Evolutionary conservation across 2,888 invertebrate species (phyloP).

Genomic region (Augochlorella aurata): DNA sequence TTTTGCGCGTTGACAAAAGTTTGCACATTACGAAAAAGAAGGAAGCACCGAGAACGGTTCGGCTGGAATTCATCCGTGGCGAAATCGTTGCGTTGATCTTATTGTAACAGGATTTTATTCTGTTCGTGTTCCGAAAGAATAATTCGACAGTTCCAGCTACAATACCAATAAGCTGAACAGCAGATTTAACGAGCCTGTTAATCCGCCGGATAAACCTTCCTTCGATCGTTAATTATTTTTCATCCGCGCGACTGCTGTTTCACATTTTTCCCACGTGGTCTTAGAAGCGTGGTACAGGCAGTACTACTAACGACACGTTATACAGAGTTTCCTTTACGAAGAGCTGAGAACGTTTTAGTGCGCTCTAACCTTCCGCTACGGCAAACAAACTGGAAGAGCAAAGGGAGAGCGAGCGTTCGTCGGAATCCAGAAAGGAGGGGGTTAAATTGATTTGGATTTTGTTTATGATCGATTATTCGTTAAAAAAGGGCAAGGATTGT

Average conservation of each 20-base stretch:
- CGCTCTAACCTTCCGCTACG: background rate
- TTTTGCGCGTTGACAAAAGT: slow-evolving; percentile 10
- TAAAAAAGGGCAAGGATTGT: background rate
- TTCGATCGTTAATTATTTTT: background rate
- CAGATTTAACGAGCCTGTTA: background rate
- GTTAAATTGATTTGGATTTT: background rate
- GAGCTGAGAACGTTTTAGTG: background rate
- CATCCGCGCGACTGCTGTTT: background rate
- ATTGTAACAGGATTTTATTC: background rate
- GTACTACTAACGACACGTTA: background rate
- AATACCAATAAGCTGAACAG: background rate
- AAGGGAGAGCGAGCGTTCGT: background rate
- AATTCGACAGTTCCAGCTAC: background rate
- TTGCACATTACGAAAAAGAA: background rate
- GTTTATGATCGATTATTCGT: too few relatives aligned
- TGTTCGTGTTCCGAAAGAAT: background rate
- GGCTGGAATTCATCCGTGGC: background rate
- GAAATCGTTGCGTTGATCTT: background rate
- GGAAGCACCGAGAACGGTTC: background rate
- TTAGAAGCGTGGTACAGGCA: too few relatives aligned
- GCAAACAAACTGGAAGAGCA: too few relatives aligned
- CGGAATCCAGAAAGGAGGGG: background rate
- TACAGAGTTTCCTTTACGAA: background rate
- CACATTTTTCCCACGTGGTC: slow-evolving; percentile 2
- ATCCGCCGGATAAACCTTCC: background rate